Evolutionary conservation across 2,888 invertebrate genomes (phyloP).

Genomic region (Zonitis immaculata): DNA sequence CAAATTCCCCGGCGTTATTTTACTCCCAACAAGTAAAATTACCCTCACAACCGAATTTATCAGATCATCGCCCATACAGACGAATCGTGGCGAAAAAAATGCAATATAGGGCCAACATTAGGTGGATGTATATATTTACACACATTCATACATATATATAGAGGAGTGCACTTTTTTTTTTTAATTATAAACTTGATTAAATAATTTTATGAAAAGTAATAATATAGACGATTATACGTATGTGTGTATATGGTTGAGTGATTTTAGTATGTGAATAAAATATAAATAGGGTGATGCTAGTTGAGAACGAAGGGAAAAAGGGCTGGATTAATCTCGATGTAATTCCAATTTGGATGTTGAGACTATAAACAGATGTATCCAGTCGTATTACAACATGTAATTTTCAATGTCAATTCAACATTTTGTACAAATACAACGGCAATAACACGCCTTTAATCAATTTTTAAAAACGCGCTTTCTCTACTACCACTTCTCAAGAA

Average conservation of each 20-base stretch:
- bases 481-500: conserved; percentile 5
- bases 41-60: conserved; percentile 30
- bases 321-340: conserved; percentile 30
- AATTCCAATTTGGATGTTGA: conserved; percentile 31
- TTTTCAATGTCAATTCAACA: conserved; percentile 27
- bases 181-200: too few relatives aligned
- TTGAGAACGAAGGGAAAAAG: conserved; percentile 13
- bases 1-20: conserved; percentile 31
- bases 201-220: too few relatives aligned
- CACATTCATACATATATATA: too few relatives aligned
- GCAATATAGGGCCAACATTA: too few relatives aligned
- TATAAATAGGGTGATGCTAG: conserved; percentile 11
- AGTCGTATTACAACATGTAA: conserved; percentile 34
- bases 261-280: neutral
- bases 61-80: conserved; percentile 22
- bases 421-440: conserved; percentile 19
- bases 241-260: neutral
- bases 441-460: conserved; percentile 23
- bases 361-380: conserved; percentile 38
- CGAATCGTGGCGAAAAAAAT: neutral
- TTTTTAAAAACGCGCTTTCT: conserved; percentile 26
- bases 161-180: too few relatives aligned
- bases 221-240: too few relatives aligned
- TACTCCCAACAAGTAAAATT: conserved; percentile 24
- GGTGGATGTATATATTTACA: too few relatives aligned